Evolutionary conservation across 2,797 vertebrate genomes (phyloP).

Genomic region (Tokudaia tokunoshimensis): DNA sequence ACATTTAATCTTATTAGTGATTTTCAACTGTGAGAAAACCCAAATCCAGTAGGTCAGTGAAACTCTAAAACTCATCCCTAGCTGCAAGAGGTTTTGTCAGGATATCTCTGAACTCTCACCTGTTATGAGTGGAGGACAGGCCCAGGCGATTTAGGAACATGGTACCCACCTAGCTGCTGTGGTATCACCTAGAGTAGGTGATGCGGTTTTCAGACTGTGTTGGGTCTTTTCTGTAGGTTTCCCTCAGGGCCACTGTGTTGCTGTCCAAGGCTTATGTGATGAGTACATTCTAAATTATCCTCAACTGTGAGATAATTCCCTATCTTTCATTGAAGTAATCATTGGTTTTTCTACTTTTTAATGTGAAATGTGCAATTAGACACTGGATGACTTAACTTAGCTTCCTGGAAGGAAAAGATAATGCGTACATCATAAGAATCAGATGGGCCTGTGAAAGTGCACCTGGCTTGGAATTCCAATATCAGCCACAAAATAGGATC

Average conservation of each 20-base stretch:
- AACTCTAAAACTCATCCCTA: neutral
- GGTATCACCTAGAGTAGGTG: neutral
- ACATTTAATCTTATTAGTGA: neutral
- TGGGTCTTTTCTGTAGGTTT: neutral
- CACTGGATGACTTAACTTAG: slow-evolving; percentile 3
- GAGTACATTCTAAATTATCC: slow-evolving; percentile 39
- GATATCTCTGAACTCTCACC: neutral
- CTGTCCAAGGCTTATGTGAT: neutral
- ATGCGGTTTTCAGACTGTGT: rapidly evolving
- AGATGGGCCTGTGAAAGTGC: neutral
- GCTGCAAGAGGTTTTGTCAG: neutral
- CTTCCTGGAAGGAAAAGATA: slow-evolving; percentile 49
- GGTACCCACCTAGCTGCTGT: neutral
- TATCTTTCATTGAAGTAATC: slow-evolving; percentile 34
- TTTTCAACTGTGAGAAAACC: neutral
- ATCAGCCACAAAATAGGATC: neutral
- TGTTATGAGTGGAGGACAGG: neutral
- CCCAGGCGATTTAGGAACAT: neutral
- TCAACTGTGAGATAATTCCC: slow-evolving; percentile 61
- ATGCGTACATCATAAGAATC: neutral
- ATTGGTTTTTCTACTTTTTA: slow-evolving; percentile 33
- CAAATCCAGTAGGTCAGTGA: neutral
- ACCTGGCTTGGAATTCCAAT: neutral
- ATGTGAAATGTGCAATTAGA: slow-evolving; percentile 2
- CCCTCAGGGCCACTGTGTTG: neutral